Conservation (phyloP, 2,888 invertebrate species). For the Sarcophaga subvicina region DNA sequence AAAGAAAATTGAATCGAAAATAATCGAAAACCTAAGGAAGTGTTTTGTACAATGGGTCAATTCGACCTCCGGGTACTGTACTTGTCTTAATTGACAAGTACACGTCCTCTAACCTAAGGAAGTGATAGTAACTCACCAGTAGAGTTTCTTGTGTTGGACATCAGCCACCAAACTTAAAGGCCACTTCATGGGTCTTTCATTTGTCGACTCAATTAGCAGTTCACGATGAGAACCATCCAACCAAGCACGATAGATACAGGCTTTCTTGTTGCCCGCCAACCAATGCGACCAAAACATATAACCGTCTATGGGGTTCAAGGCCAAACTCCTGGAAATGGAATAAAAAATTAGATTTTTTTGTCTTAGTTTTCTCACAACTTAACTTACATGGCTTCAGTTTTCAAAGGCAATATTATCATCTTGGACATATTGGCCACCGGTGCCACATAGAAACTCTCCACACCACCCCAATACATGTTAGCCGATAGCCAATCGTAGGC, state of each 20-base stretch:
- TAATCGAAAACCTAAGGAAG: too few relatives aligned
- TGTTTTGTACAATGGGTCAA: too few relatives aligned
- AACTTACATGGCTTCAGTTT: constrained; percentile 83
- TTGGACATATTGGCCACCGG: constrained; percentile 84
- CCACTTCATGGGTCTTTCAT: constrained; percentile 84
- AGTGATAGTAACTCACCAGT: constrained; percentile 82
- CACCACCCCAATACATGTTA: constrained; percentile 92
- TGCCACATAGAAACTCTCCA: constrained; percentile 87
- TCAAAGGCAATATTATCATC: constrained; percentile 84
- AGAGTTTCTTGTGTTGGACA: constrained; percentile 83
- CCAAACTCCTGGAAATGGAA: constrained; percentile 84
- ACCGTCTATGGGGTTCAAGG: constrained; percentile 87
- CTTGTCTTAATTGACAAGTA: too few relatives aligned
- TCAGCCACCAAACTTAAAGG: constrained; percentile 90
- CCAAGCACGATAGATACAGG: constrained; percentile 87
- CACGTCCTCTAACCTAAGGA: too few relatives aligned
- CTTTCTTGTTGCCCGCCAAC: constrained; percentile 82
- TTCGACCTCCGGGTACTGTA: too few relatives aligned
- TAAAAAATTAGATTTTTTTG: neutral
- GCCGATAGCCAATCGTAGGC: constrained; percentile 92
- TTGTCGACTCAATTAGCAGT: constrained; percentile 85
- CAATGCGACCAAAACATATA: constrained; percentile 91
- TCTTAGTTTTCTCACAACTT: neutral
- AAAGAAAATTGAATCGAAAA: neutral
- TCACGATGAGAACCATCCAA: constrained; percentile 88